Evolutionary conservation across 2,888 invertebrate species (phyloP).

Genomic region (Volucella inflata): DNA sequence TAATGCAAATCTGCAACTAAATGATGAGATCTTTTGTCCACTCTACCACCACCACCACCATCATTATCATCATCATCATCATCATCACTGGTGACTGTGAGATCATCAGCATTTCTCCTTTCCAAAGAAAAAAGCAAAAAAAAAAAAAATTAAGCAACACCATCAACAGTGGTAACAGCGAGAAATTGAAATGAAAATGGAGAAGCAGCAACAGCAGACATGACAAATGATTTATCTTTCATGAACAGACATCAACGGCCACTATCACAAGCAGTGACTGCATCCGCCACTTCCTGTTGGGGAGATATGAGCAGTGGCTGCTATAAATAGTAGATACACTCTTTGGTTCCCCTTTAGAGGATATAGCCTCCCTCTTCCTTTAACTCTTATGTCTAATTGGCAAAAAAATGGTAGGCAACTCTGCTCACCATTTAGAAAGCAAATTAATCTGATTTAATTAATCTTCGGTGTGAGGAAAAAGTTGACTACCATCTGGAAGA

Average conservation of each 20-base stretch:
- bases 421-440: conserved; percentile 48
- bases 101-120: conserved; percentile 72
- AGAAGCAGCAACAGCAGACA: conserved; percentile 19
- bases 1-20: conserved; percentile 61
- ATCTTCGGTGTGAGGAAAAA: conserved; percentile 31
- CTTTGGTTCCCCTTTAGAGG: background rate
- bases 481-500: background rate
- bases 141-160: background rate
- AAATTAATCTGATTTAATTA: conserved; percentile 61
- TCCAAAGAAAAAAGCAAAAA: conserved; percentile 42
- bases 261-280: conserved; percentile 5
- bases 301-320: conserved; percentile 56
- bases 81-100: conserved; percentile 7
- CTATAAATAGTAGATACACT: too few relatives aligned
- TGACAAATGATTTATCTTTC: conserved; percentile 66
- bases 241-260: conserved; percentile 35
- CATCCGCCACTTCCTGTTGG: conserved; percentile 61
- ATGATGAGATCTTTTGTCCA: conserved; percentile 64
- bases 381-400: conserved; percentile 20
- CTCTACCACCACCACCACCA: background rate
- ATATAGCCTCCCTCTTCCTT: conserved; percentile 1
- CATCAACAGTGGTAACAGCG: too few relatives aligned
- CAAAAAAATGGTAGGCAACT: background rate
- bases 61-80: too few relatives aligned
- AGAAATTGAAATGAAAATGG: conserved; percentile 36